These are phyloP conservation scores for Drosophila ustulata DNA, from an alignment of 2,888 invertebrate genomes.

Conservation along the genomic window DNA sequence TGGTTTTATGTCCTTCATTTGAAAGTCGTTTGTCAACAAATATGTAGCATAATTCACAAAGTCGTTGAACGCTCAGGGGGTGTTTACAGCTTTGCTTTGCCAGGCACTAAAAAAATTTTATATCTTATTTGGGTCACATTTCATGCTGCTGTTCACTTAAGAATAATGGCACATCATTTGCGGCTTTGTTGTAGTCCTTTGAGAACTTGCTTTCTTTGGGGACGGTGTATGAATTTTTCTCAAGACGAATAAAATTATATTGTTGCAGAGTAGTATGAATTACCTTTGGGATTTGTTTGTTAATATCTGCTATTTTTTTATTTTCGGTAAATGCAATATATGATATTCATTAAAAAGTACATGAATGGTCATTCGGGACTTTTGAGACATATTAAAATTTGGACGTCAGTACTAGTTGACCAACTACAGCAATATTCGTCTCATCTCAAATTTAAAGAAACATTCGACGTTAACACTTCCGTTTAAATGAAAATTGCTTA, in stretches of 20 bases:
- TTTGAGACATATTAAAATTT: too few species aligned
- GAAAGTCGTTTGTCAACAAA: constrained; percentile 79
- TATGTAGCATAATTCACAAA: constrained; percentile 67
- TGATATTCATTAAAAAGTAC: constrained; percentile 25
- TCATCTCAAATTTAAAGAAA: background rate
- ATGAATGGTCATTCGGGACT: background rate
- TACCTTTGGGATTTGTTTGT: constrained; percentile 70
- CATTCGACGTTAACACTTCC: too few species aligned
- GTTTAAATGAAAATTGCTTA: too few species aligned
- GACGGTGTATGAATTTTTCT: constrained; percentile 69
- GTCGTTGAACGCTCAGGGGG: constrained; percentile 25
- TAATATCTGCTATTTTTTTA: constrained; percentile 7
- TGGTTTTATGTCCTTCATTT: constrained; percentile 72
- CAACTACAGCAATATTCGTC: background rate
- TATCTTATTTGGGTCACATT: constrained; percentile 81
- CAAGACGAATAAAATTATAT: constrained; percentile 81
- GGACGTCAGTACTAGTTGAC: too few species aligned
- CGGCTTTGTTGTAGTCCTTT: constrained; percentile 62
- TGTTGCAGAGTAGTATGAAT: constrained; percentile 70
- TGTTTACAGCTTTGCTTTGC: constrained; percentile 67
- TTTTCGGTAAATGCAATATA: constrained; percentile 20
- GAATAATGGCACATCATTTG: constrained; percentile 82
- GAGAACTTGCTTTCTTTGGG: constrained; percentile 33
- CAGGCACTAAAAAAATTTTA: constrained; percentile 73
- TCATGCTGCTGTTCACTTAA: constrained; percentile 76